Evolutionary conservation across 2,113 vertebrate species (phyloP).

Genomic region (Climacteris rufus): DNA sequence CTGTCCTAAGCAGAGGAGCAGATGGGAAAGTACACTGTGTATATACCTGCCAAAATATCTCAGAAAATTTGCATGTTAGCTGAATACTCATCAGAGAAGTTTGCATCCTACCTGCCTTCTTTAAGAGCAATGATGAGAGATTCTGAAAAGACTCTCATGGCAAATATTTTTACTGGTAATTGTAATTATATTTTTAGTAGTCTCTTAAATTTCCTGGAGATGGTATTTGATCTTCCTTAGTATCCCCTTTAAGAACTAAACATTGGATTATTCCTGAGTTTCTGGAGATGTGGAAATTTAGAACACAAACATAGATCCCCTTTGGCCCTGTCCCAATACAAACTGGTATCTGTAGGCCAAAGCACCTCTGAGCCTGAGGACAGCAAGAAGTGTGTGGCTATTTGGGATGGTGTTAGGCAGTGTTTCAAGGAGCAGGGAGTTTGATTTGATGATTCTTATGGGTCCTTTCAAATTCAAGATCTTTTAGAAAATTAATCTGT

Average conservation of each 20-base stretch:
- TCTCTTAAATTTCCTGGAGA: neutral
- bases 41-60: neutral
- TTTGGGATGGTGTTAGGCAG: neutral
- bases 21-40: neutral
- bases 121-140: neutral
- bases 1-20: neutral
- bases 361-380: neutral
- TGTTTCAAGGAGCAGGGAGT: neutral
- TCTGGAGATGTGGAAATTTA: neutral
- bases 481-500: neutral
- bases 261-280: neutral
- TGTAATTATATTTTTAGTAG: neutral
- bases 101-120: neutral
- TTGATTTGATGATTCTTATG: neutral
- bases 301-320: neutral
- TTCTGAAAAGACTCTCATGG: neutral
- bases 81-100: neutral
- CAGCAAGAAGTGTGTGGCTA: neutral
- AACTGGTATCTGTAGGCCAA: neutral
- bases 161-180: neutral
- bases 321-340: neutral
- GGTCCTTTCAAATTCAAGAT: neutral
- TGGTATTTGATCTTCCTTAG: neutral
- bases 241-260: neutral
- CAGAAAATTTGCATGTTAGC: neutral